These are phyloP conservation scores for Myotis myotis DNA, from an alignment of 2,797 vertebrate species.

Conservation along the genomic window DNA sequence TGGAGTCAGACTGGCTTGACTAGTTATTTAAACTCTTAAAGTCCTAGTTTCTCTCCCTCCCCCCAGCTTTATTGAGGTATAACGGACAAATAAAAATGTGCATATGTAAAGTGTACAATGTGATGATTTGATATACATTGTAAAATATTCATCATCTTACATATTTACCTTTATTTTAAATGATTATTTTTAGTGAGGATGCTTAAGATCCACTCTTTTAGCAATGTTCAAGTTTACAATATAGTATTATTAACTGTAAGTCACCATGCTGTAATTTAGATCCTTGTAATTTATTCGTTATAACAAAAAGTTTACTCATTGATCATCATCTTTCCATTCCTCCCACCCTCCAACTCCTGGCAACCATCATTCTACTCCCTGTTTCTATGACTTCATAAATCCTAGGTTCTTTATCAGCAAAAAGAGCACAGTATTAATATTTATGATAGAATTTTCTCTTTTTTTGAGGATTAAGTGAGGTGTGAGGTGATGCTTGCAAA, in stretches of 20 bases:
- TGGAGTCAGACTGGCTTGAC: not conserved
- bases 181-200: not conserved
- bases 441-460: not conserved
- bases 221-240: not conserved
- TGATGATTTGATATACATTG: not conserved
- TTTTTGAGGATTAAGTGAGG: slow-evolving; percentile 30
- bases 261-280: not conserved
- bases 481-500: not conserved
- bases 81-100: not conserved
- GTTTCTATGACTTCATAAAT: not conserved
- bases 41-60: not conserved
- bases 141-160: not conserved
- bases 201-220: not conserved
- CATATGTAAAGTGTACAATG: not conserved
- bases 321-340: not conserved
- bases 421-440: not conserved
- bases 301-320: not conserved
- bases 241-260: not conserved
- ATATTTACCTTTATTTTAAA: not conserved
- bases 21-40: not conserved
- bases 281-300: not conserved
- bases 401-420: slow-evolving; percentile 23
- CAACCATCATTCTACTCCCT: not conserved
- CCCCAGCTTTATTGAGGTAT: not conserved
- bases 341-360: not conserved